A percentile compares a stretch with the other conserved stretches of the same genome.
Evolutionary conservation across 2,797 vertebrate species (phyloP).

Genomic region (Luscinia megarhynchos): DNA sequence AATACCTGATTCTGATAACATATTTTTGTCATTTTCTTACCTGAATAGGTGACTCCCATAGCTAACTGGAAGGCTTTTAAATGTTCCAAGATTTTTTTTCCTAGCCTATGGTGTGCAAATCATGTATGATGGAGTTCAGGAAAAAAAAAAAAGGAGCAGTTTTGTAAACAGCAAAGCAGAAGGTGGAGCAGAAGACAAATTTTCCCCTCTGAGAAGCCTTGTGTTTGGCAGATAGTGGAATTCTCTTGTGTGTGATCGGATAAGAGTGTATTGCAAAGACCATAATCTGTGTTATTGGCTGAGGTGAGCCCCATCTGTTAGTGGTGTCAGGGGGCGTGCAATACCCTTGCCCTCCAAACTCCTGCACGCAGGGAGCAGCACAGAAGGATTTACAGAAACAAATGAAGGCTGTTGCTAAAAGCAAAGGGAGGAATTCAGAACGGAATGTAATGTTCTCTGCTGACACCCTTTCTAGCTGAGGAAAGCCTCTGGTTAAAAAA

Average conservation of each 20-base stretch:
- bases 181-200: neutral
- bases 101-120: neutral
- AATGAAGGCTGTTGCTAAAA: neutral
- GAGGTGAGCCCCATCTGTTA: slow-evolving; percentile 40
- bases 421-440: neutral
- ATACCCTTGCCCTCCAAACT: neutral
- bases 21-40: neutral
- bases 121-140: neutral
- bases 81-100: neutral
- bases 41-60: neutral
- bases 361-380: neutral
- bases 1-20: neutral
- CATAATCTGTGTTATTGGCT: neutral
- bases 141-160: neutral
- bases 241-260: neutral
- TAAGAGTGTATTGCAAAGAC: neutral
- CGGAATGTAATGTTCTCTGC: neutral
- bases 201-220: neutral
- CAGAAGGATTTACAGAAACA: neutral
- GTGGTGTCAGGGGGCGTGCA: neutral
- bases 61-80: neutral
- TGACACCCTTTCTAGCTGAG: neutral
- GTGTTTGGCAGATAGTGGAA: neutral
- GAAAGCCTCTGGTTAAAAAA: neutral
- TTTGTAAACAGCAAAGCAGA: neutral